Percentiles rank a stretch among this genome's conserved stretches.
These are phyloP conservation scores for Thymelicus acteon DNA, from an alignment of 2,888 invertebrate species.

Conservation along the genomic window DNA sequence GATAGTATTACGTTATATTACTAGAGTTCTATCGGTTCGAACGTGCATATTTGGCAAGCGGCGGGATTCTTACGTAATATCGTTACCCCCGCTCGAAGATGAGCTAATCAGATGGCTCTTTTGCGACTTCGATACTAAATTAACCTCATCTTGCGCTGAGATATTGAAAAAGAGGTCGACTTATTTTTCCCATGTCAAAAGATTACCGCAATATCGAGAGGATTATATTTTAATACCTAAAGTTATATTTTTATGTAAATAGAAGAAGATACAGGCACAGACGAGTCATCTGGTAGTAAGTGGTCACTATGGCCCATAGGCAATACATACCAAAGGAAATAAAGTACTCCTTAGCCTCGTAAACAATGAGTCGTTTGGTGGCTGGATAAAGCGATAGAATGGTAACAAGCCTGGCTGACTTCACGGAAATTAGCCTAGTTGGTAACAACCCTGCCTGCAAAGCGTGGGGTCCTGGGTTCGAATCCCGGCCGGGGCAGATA, in stretches of 20 bases:
- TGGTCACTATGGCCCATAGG: too few relatives aligned
- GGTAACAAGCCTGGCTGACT: too few relatives aligned
- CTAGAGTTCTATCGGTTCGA: not conserved
- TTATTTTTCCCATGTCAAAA: conserved; percentile 3
- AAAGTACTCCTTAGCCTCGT: too few relatives aligned
- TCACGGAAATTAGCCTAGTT: too few relatives aligned
- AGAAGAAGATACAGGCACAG: too few relatives aligned
- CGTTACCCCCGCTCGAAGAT: conserved; percentile 6
- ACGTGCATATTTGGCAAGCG: conserved; percentile 22
- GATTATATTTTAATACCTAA: not conserved
- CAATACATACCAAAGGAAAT: too few relatives aligned
- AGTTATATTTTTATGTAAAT: not conserved
- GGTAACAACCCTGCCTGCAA: too few relatives aligned
- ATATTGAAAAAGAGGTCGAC: conserved; percentile 8
- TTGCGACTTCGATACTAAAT: conserved; percentile 23
- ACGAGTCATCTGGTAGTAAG: too few relatives aligned
- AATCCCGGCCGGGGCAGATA: too few relatives aligned
- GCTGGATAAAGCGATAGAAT: too few relatives aligned
- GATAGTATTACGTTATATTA: conserved; percentile 1
- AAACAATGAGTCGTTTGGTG: too few relatives aligned
- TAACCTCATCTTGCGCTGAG: conserved; percentile 15
- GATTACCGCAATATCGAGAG: not conserved
- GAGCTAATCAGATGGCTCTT: conserved; percentile 16
- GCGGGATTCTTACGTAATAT: conserved; percentile 13
- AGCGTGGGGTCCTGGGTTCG: too few relatives aligned